phyloP scores from a whole-genome alignment of 2,888 invertebrate species.

The Rhimphoctona megacephalus region DNA sequence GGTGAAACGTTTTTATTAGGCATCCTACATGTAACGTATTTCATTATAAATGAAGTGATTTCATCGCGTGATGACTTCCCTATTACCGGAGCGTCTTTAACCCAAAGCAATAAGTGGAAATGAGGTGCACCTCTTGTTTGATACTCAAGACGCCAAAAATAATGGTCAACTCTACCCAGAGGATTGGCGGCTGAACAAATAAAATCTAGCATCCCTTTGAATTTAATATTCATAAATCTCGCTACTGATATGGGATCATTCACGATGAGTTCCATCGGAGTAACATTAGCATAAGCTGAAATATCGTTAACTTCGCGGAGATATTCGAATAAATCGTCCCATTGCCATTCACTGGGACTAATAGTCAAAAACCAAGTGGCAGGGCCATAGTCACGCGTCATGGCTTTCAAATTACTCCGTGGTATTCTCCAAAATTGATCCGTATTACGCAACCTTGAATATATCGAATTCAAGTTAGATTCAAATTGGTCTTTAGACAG shows the following conservation, averaged over 20 bases:
- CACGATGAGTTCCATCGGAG: constrained; percentile 74
- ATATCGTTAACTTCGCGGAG: constrained; percentile 71
- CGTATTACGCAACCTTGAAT: constrained; percentile 58
- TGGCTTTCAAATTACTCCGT: constrained; percentile 68
- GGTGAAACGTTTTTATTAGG: too few relatives aligned
- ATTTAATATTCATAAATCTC: constrained; percentile 78
- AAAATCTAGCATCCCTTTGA: constrained; percentile 76
- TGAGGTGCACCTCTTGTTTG: too few relatives aligned
- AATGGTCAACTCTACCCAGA: constrained; percentile 71
- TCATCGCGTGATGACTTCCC: too few relatives aligned
- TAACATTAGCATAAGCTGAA: constrained; percentile 56
- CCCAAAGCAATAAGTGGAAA: too few relatives aligned
- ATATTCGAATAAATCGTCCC: constrained; percentile 75
- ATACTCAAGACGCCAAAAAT: constrained; percentile 71
- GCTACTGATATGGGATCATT: constrained; percentile 77
- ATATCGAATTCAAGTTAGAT: constrained; percentile 67
- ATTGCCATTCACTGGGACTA: constrained; percentile 71
- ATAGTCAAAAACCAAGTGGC: constrained; percentile 72
- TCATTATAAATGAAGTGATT: too few relatives aligned
- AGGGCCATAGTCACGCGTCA: constrained; percentile 72
- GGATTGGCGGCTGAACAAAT: constrained; percentile 72
- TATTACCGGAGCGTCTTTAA: too few relatives aligned
- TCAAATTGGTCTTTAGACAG: constrained; percentile 67
- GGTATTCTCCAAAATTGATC: constrained; percentile 70
- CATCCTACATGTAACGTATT: too few relatives aligned